Conservation (phyloP, 2,113 vertebrate genomes). For the Brachyhypopomus occidentalis region DNA sequence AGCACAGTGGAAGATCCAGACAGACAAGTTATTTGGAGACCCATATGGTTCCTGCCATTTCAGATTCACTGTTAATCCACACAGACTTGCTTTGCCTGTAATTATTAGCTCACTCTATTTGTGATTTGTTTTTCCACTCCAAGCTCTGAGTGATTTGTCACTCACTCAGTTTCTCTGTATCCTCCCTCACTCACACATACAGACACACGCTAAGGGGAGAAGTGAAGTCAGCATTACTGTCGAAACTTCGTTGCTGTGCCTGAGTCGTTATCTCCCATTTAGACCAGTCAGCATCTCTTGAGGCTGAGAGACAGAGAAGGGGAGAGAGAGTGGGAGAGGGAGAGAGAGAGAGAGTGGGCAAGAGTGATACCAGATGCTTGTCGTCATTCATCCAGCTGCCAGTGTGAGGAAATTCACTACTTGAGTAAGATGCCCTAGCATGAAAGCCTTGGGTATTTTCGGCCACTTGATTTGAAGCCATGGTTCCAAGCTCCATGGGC, state of each 20-base stretch:
- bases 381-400: neutral
- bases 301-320: neutral
- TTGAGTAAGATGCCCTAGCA: neutral
- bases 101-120: constrained; percentile 20
- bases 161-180: neutral
- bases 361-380: neutral
- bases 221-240: constrained; percentile 40
- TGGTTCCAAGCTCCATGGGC: too few species aligned
- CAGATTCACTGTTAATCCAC: neutral
- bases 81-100: neutral
- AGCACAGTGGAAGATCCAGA: neutral
- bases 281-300: constrained; percentile 27
- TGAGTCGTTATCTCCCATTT: constrained; percentile 26
- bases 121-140: neutral
- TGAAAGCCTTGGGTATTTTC: neutral
- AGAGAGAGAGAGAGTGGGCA: neutral
- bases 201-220: neutral
- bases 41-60: neutral
- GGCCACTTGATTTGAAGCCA: too few species aligned
- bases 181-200: neutral
- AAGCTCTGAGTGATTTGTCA: neutral
- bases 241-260: constrained; percentile 22
- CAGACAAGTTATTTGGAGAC: neutral
- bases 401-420: neutral
- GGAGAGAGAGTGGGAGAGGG: too few species aligned